Conservation (phyloP, 2,797 vertebrate genomes). For the Cossypha heuglini region DNA sequence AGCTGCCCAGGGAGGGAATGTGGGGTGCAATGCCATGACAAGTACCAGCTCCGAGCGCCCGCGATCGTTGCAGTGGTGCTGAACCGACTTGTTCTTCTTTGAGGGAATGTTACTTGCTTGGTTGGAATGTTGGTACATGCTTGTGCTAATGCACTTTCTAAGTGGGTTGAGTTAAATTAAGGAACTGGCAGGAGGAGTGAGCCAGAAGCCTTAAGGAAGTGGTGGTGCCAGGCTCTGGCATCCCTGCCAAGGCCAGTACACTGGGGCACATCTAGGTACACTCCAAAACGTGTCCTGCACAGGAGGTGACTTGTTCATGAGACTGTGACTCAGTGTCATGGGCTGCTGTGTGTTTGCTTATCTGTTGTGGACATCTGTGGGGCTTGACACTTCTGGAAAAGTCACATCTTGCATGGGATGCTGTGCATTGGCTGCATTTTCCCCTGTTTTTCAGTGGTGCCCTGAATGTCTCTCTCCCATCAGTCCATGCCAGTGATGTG, state of each 20-base stretch:
- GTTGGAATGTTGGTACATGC: constrained; percentile 8
- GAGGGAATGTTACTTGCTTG: background rate
- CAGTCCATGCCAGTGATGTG: fast-evolving
- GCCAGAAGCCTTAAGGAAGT: constrained; percentile 28
- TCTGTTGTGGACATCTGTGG: fast-evolving
- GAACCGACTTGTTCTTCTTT: constrained; percentile 34
- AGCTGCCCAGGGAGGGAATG: background rate
- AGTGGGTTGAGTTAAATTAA: constrained; percentile 33
- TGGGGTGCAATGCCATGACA: constrained; percentile 44
- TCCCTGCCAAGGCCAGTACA: constrained; percentile 6
- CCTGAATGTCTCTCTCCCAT: background rate
- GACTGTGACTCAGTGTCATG: constrained; percentile 9
- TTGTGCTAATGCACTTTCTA: constrained; percentile 18
- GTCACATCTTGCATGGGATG: fast-evolving
- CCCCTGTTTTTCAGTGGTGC: background rate
- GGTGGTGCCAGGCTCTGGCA: background rate
- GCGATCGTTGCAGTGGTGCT: background rate
- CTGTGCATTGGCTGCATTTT: background rate
- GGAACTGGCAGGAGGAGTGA: constrained; percentile 1
- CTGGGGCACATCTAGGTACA: background rate
- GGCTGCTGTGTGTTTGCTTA: background rate
- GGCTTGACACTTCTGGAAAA: background rate
- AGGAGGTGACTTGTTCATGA: background rate
- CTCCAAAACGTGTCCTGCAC: background rate
- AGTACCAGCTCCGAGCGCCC: background rate